These are phyloP conservation scores for Drosophila pallidifrons DNA, from an alignment of 1,140 invertebrate genomes.

Conservation along the genomic window DNA sequence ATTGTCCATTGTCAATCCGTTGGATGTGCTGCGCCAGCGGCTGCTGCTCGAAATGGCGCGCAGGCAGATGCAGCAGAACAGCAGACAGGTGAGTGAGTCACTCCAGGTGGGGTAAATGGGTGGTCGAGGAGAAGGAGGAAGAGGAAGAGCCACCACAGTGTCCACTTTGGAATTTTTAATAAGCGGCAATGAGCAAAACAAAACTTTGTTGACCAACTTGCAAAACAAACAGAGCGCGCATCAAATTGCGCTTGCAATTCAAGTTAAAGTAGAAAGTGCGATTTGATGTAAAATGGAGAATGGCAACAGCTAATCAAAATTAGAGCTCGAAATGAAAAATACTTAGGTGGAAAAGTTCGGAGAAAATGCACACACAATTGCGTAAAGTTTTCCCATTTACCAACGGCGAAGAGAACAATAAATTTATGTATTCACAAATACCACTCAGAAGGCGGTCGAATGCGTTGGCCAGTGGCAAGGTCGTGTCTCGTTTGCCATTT, in stretches of 20 bases:
- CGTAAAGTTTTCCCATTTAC: constrained; percentile 67
- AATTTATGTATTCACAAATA: constrained; percentile 28
- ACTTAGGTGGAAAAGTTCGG: constrained; percentile 37
- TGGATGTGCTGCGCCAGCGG: constrained; percentile 91
- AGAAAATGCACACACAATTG: constrained; percentile 27
- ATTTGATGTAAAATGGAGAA: constrained; percentile 49
- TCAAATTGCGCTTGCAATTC: constrained; percentile 8
- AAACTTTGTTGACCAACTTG: constrained; percentile 54
- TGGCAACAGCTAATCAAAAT: constrained; percentile 68
- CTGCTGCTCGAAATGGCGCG: constrained; percentile 90
- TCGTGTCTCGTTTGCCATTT: constrained; percentile 35
- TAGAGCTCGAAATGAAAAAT: constrained; percentile 71
- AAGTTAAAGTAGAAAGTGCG: constrained; percentile 42
- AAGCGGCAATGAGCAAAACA: constrained; percentile 53
- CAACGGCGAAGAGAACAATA: constrained; percentile 19
- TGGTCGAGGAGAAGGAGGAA: neutral
- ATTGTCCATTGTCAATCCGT: constrained; percentile 91
- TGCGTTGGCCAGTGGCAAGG: constrained; percentile 17
- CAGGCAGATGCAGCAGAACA: constrained; percentile 89
- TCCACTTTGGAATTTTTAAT: constrained; percentile 74
- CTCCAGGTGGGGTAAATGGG: neutral
- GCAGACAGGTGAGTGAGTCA: constrained; percentile 85
- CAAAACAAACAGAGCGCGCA: constrained; percentile 57
- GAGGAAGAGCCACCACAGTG: constrained; percentile 16
- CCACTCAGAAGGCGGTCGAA: neutral